Base-by-base conservation (phyloP, 2,888 invertebrate species). In the Electrophaes corylata region DNA sequence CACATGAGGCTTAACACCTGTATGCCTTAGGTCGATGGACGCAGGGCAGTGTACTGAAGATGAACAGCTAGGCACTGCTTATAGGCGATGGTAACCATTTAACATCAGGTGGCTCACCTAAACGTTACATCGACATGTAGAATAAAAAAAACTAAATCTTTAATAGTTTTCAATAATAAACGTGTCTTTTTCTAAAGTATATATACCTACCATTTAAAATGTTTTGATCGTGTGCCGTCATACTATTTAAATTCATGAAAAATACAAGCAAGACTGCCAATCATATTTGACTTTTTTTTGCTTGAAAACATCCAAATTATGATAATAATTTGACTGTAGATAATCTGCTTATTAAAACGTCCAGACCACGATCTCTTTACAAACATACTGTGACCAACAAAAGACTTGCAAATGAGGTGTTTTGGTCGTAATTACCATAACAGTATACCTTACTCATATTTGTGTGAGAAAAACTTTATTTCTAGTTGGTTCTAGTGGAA, bases 391-490 rank as follows among this genome's bases (percentile, higher is more conserved):
- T 52, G 44, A 26, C 35, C 50, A 57, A 50, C 58, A 51, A 53
- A 56, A 56, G 59, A 66, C 64, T 70, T 72, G 70, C 72, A 71
- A 77, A 72, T 71, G 61, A 66, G 65, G 50, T 57, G 64, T 65
- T 61, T 71, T 66, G 67, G 67, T 60, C 57, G 14, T 76, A 76
- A 78, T 77, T 69, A 72, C 64, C 64, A 50, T 61, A 63, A 51
- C 51, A 14, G 57, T 47, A 54, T 59, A 61, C 39, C 51, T 66
- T 70, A 75, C 75, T 60, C 64, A 78, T 78, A 78, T 78, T 74
- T 67, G 76, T 78, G 71, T 78, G 78, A 64, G 77, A 64, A 64
- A 54, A 41, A 14, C 52, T 55, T 57, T 57, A 10, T 26, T 23
- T 53, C 20, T 3, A 33, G 6, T 26, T 10, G 26, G 10, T 0